These are phyloP conservation scores for Stigmatopora argus DNA, from an alignment of 2,113 vertebrate species.

Conservation along the genomic window DNA sequence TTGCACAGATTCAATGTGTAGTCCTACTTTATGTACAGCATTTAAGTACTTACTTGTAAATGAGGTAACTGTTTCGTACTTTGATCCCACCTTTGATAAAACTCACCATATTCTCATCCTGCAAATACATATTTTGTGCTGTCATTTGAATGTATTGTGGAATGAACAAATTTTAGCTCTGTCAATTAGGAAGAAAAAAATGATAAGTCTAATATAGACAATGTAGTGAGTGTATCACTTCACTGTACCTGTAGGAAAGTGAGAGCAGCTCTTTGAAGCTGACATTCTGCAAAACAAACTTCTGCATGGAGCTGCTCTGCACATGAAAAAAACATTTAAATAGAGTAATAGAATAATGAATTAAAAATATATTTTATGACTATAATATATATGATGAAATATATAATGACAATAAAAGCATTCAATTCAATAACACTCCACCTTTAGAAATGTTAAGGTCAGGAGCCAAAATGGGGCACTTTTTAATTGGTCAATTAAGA, in stretches of 20 bases:
- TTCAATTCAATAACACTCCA: too few relatives aligned
- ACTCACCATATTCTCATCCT: slow-evolving; percentile 83
- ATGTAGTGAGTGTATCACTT: not conserved
- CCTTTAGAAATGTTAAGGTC: too few relatives aligned
- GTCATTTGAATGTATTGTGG: not conserved
- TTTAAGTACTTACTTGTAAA: slow-evolving; percentile 74
- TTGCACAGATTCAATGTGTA: not conserved
- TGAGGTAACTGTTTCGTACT: slow-evolving; percentile 78
- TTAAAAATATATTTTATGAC: not conserved
- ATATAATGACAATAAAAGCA: too few relatives aligned
- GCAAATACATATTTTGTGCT: not conserved
- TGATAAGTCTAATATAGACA: not conserved
- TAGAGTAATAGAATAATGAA: not conserved
- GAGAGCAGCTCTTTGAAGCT: slow-evolving; percentile 78
- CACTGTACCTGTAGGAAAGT: slow-evolving; percentile 75
- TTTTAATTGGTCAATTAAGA: too few relatives aligned
- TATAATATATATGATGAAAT: too few relatives aligned
- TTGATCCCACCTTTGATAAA: slow-evolving; percentile 83
- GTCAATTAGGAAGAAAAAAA: not conserved
- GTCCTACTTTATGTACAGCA: not conserved
- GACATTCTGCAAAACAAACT: slow-evolving; percentile 77
- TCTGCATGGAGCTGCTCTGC: slow-evolving; percentile 78
- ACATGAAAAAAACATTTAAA: slow-evolving; percentile 12
- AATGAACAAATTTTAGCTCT: not conserved
- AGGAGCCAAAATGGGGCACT: too few relatives aligned